phyloP scores from a whole-genome alignment of 2,888 invertebrate genomes.

The Bedellia somnulentella region DNA sequence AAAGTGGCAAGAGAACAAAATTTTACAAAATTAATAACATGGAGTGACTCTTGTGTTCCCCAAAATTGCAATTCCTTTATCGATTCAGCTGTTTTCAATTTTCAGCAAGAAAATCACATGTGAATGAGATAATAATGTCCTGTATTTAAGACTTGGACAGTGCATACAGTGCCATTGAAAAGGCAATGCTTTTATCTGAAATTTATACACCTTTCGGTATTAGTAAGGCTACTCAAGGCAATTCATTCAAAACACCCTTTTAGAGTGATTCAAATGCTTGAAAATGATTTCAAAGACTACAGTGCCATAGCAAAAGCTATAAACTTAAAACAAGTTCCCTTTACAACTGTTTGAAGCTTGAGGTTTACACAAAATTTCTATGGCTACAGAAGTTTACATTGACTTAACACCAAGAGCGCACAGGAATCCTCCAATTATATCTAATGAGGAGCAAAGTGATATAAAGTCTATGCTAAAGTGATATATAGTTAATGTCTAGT shows the following conservation, averaged over 20 bases:
- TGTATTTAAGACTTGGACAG: constrained; percentile 4
- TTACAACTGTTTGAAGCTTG: no score
- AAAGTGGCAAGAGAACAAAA: constrained; percentile 3
- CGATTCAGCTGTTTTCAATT: constrained; percentile 4
- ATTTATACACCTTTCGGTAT: constrained; percentile 1
- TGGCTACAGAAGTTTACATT: no score
- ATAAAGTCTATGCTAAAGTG: no score
- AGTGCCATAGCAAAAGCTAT: neutral
- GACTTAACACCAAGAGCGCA: no score
- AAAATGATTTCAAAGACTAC: constrained; percentile 5
- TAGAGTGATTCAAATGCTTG: constrained; percentile 4
- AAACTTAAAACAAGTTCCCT: constrained; percentile 1
- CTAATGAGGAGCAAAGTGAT: no score
- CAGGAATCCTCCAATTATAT: no score
- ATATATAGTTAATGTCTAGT: no score
- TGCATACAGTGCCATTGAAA: constrained; percentile 1
- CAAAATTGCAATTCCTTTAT: constrained; percentile 4
- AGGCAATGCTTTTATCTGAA: neutral
- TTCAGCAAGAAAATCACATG: constrained; percentile 1
- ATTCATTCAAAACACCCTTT: constrained; percentile 1
- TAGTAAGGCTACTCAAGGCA: neutral
- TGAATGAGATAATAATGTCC: constrained; percentile 1
- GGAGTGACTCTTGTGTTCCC: constrained; percentile 3
- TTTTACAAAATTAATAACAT: constrained; percentile 4
- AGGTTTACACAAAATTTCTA: no score